Percentiles rank a stretch among this genome's conserved stretches.
Evolutionary conservation across 1,140 invertebrate species (phyloP).

Genomic region (Zaprionus capensis): DNA sequence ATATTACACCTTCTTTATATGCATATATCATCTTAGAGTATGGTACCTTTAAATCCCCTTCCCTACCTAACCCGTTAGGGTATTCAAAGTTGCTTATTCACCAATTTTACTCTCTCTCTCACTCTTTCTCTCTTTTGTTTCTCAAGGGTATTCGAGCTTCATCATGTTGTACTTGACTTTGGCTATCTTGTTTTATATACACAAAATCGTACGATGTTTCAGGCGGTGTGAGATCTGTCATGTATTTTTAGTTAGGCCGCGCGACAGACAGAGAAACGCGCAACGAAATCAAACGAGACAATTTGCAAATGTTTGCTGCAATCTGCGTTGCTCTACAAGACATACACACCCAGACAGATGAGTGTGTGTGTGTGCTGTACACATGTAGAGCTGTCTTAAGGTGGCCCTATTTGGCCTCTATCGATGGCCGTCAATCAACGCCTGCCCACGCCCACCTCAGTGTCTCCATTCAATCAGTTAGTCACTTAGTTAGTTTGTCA

Average conservation of each 20-base stretch:
- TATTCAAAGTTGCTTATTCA: background rate
- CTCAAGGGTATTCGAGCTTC: slow-evolving; percentile 49
- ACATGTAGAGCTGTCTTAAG: slow-evolving; percentile 6
- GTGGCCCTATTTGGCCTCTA: slow-evolving; percentile 51
- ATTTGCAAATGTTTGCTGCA: slow-evolving; percentile 76
- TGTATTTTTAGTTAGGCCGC: slow-evolving; percentile 67
- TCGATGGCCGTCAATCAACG: slow-evolving; percentile 55
- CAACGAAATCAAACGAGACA: slow-evolving; percentile 62
- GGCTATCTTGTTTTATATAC: slow-evolving; percentile 68
- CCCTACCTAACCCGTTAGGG: background rate
- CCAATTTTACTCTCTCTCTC: background rate
- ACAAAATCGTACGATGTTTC: slow-evolving; percentile 79
- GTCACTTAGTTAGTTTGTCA: slow-evolving; percentile 69
- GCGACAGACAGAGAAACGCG: slow-evolving; percentile 50
- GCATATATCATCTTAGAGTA: background rate
- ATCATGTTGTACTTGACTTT: slow-evolving; percentile 38
- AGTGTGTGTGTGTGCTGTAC: background rate
- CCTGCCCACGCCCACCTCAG: slow-evolving; percentile 35
- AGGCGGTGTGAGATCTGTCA: slow-evolving; percentile 65
- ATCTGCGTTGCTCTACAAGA: slow-evolving; percentile 18
- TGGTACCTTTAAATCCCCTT: background rate
- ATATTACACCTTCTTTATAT: no score
- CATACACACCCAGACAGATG: background rate
- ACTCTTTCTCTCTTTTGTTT: no score
- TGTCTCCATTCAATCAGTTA: slow-evolving; percentile 51